Evolutionary conservation across 2,797 vertebrate species (phyloP), one percentile per base, ranked within the genome.

Genomic region (Denticeps clupeoides): DNA sequence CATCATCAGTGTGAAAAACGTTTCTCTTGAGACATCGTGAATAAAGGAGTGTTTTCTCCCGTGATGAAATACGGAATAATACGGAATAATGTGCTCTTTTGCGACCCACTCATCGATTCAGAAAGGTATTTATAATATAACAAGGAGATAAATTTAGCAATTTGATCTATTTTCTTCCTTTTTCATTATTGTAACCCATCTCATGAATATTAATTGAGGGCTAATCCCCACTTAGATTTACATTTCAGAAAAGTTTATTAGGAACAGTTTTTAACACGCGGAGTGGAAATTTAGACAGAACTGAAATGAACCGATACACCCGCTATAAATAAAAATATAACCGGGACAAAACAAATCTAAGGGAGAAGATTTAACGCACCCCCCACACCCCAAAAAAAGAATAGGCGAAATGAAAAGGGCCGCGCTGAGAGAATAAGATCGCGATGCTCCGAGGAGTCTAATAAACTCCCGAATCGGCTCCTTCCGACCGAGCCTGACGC

Each of bases 211-310:
- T 79, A 79, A 88, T 81, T 74, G 49, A 56, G 52, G 47, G 70
- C 69, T 78, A 78, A 80, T 82, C 78, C 81, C 82, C 78, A 83
- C 74, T 81, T 86, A 83, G 81, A 86, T 85, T 84, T 78, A 77
- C 74, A 80, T 80, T 77, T 79, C 72, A 77, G 75, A 74, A 71
- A 83, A 85, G 82, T 89, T 84, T 77, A 79, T 74, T 71, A 52
- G 68, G 72, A 16, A 37, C 59, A 72, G 45, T 74, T 72, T 70
- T 75, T 67, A 68, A 74, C 63, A 68, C 72, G 62, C 63, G 69
- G 42, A 46, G 68, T 63, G 63, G 56, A 65, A 67, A 60, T 24
- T 45, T 41, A 56, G 65, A 60, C 65, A 53, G 47, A 56, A 56
- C 56, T 56, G 37, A 57, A 61, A 58, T 50, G 70, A 57, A 62